Evolutionary conservation across 2,113 vertebrate genomes (phyloP).

Genomic region (Gnathochromis pfefferi): DNA sequence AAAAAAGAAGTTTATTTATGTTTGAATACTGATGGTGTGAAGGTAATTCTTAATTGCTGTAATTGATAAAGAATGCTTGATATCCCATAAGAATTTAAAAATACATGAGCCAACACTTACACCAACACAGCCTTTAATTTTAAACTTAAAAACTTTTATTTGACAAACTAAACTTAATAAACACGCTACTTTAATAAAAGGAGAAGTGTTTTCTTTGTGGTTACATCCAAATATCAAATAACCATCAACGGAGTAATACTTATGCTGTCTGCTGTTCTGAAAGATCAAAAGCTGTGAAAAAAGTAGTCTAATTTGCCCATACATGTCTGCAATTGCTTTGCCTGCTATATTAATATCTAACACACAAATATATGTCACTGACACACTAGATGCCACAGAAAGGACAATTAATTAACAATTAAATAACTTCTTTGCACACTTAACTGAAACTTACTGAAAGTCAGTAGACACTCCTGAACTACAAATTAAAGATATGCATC

Average conservation of each 20-base stretch:
- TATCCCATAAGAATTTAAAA: not conserved
- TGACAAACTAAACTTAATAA: not conserved
- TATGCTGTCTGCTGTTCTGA: not conserved
- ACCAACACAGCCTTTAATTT: not conserved
- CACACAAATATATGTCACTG: not conserved
- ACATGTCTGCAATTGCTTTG: not conserved
- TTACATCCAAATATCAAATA: not conserved
- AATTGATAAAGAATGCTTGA: not conserved
- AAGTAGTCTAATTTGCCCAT: not conserved
- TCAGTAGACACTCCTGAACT: not conserved
- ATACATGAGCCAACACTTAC: not conserved
- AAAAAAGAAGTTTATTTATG: not conserved
- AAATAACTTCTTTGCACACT: not conserved
- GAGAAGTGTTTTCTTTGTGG: not conserved
- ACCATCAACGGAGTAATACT: not conserved
- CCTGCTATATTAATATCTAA: not conserved
- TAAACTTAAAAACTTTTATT: not conserved
- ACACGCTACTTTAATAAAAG: not conserved
- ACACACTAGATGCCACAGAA: not conserved
- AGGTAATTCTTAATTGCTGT: not conserved
- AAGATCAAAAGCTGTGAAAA: not conserved
- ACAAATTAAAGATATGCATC: not conserved
- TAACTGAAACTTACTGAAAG: not conserved
- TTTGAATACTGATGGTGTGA: not conserved
- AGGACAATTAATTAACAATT: not conserved